A percentile compares a stretch with the other conserved stretches of the same genome.
Evolutionary conservation across 2,888 invertebrate species (phyloP).

Genomic region (Rotaria sp.): DNA sequence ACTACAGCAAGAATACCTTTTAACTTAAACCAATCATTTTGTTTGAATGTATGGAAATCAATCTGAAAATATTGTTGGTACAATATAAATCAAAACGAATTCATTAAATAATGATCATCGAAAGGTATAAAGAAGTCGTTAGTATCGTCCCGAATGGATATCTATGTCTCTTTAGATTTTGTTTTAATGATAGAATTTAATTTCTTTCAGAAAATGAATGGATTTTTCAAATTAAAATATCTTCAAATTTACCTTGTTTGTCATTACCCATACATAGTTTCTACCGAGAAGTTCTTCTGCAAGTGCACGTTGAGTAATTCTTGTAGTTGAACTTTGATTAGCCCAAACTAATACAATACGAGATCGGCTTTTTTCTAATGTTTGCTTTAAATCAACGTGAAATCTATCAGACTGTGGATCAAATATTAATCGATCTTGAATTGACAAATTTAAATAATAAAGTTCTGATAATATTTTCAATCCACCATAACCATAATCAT

Average conservation of each 20-base stretch:
- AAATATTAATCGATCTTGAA: not conserved
- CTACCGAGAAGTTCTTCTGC: not conserved
- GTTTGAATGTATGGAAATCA: not conserved
- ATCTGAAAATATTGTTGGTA: not conserved
- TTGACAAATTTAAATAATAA: not conserved
- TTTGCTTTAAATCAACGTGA: not conserved
- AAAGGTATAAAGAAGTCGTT: no score
- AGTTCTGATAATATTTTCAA: not conserved
- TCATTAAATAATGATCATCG: no score
- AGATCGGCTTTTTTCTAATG: not conserved
- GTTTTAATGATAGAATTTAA: no score
- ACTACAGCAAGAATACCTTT: not conserved
- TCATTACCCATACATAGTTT: not conserved
- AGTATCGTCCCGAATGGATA: no score
- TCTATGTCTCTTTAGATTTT: no score
- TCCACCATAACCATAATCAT: conserved; percentile 17
- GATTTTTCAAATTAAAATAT: no score
- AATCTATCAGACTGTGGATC: not conserved
- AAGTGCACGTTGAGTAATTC: not conserved
- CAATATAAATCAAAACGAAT: no score
- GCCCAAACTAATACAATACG: not conserved
- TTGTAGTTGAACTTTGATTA: not conserved
- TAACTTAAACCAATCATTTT: not conserved
- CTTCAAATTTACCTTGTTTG: not conserved
- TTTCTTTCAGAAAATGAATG: no score